A percentile compares a stretch with the other conserved stretches of the same genome.
phyloP scores from a whole-genome alignment of 2,113 vertebrate species.

The Sapajus apella region DNA sequence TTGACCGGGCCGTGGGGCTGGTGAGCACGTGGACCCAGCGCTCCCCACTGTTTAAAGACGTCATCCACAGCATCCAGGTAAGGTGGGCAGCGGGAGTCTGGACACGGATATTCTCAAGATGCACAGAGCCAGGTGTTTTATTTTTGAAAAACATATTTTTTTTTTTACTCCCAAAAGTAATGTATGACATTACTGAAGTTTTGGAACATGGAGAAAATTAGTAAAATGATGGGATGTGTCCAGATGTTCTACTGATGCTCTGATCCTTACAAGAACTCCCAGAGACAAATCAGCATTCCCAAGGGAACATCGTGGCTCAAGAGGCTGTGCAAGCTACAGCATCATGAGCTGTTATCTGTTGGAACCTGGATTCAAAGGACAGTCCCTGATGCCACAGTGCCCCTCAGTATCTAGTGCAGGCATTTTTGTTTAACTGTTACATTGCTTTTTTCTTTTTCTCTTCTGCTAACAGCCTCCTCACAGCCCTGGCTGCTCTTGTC shows the following conservation, averaged over 20 bases:
- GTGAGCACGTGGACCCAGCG: slow-evolving; percentile 95
- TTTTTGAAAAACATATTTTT: neutral
- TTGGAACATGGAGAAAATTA: neutral
- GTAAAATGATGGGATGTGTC: neutral
- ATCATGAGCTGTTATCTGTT: neutral
- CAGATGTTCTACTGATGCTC: neutral
- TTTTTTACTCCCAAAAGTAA: neutral
- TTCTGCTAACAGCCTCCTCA: neutral
- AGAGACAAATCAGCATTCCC: neutral
- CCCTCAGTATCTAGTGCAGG: rapidly evolving
- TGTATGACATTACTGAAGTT: neutral
- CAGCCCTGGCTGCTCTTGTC: neutral
- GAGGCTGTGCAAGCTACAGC: rapidly evolving
- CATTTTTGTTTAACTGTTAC: too few species aligned
- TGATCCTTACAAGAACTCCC: neutral
- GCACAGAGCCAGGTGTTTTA: neutral
- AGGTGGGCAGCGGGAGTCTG: neutral
- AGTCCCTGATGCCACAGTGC: neutral
- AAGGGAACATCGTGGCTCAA: neutral
- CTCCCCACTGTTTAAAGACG: slow-evolving; percentile 91
- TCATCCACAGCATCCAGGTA: slow-evolving; percentile 95
- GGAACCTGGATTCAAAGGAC: neutral
- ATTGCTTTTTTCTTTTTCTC: neutral
- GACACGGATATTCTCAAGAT: neutral
- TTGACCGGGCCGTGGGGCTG: slow-evolving; percentile 95